Percentiles rank a stretch among this genome's conserved stretches.
phyloP scores from a whole-genome alignment of 2,797 vertebrate species.

The Sparus aurata region DNA sequence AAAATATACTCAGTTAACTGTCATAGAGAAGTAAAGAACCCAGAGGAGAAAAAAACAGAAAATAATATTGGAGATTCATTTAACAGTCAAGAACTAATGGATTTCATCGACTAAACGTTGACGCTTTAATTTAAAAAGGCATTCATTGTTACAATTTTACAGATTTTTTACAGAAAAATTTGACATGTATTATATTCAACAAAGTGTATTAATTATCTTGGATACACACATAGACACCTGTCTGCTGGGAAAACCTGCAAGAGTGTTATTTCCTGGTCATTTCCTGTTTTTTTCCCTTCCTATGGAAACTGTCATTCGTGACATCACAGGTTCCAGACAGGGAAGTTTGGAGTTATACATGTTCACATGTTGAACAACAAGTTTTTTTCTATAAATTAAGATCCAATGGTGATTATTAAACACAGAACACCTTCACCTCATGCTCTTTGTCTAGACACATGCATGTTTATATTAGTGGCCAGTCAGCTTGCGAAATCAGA shows the following conservation, averaged over 20 bases:
- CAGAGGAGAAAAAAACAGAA: too few species aligned
- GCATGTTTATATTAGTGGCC: neutral
- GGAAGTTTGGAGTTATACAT: neutral
- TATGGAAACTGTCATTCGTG: slow-evolving; percentile 48
- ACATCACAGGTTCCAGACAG: slow-evolving; percentile 25
- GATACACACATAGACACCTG: neutral
- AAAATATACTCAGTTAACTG: too few species aligned
- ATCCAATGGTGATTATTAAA: neutral
- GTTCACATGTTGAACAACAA: neutral
- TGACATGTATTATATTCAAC: too few species aligned
- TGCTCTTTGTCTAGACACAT: neutral
- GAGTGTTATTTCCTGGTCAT: slow-evolving; percentile 55
- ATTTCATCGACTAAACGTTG: too few species aligned
- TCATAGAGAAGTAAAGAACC: too few species aligned
- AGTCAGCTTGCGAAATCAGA: neutral
- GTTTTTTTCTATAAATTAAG: neutral
- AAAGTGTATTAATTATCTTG: neutral
- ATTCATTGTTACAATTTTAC: too few species aligned
- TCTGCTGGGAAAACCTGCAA: slow-evolving; percentile 1
- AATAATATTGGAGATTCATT: too few species aligned
- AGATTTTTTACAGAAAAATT: too few species aligned
- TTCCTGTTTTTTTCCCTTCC: slow-evolving; percentile 57
- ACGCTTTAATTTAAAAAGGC: too few species aligned
- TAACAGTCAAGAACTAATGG: too few species aligned
- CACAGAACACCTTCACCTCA: neutral